Conservation (phyloP, 1,140 invertebrate species). For the Drosophila baimaii region DNA sequence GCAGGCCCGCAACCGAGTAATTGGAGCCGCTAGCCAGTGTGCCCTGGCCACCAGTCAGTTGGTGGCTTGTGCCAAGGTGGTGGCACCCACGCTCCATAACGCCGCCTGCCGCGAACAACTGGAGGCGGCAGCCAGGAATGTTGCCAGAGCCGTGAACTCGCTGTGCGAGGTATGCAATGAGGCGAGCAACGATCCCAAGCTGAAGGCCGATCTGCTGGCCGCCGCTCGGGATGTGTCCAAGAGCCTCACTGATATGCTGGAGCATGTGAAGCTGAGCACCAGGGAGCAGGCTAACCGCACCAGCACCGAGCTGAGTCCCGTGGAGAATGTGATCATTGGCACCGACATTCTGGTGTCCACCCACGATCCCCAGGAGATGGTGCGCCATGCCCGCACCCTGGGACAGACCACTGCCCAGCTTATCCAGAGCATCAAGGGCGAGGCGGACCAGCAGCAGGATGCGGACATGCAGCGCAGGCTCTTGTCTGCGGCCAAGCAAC, state of each 20-base stretch:
- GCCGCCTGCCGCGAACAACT: slow-evolving; percentile 97
- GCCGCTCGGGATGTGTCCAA: slow-evolving; percentile 96
- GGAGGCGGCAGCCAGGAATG: slow-evolving; percentile 95
- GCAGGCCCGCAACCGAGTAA: slow-evolving; percentile 93
- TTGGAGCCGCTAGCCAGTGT: slow-evolving; percentile 97
- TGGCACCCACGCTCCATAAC: slow-evolving; percentile 93
- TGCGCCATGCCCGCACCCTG: slow-evolving; percentile 95
- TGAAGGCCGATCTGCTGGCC: slow-evolving; percentile 90
- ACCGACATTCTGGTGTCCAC: slow-evolving; percentile 95
- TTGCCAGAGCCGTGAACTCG: slow-evolving; percentile 95
- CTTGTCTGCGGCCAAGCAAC: slow-evolving; percentile 94
- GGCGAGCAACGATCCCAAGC: slow-evolving; percentile 87
- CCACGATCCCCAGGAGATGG: slow-evolving; percentile 96
- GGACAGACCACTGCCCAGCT: slow-evolving; percentile 96
- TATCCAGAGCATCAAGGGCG: slow-evolving; percentile 96
- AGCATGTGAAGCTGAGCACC: slow-evolving; percentile 91
- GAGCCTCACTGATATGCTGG: slow-evolving; percentile 95
- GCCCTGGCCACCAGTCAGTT: slow-evolving; percentile 98
- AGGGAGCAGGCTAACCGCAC: slow-evolving; percentile 85
- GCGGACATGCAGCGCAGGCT: slow-evolving; percentile 95
- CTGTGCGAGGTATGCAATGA: slow-evolving; percentile 94
- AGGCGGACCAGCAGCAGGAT: slow-evolving; percentile 95
- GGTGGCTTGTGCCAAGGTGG: slow-evolving; percentile 98
- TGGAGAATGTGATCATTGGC: slow-evolving; percentile 95
- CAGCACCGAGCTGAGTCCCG: slow-evolving; percentile 90